Percentiles rank a stretch among this genome's conserved stretches.
Conservation (phyloP, 2,113 vertebrate genomes). For the Anhinga anhinga region DNA sequence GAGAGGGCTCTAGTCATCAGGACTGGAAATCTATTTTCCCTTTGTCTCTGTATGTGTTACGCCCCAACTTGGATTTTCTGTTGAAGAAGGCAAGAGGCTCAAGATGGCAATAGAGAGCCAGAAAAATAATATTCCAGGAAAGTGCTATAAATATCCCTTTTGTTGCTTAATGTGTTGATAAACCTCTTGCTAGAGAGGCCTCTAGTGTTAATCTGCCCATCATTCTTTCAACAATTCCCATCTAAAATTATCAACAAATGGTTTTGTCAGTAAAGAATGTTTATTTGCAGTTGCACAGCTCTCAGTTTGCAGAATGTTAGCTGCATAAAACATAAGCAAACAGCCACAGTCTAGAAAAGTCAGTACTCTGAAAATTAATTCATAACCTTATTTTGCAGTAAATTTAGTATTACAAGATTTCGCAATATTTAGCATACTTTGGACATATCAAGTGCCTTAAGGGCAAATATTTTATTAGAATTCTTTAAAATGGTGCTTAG, state of each 20-base stretch:
- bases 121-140: not conserved
- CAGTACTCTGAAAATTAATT: not conserved
- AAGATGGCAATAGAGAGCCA: constrained; percentile 69
- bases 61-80: not conserved
- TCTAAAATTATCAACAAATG: constrained; percentile 61
- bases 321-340: constrained; percentile 12
- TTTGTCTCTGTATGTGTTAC: not conserved
- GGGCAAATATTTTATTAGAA: not conserved
- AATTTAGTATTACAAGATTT: not conserved
- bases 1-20: not conserved
- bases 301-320: constrained; percentile 2
- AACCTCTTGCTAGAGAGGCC: constrained; percentile 14
- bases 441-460: not conserved
- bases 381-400: not conserved
- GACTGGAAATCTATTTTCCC: not conserved
- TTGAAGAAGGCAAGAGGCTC: not conserved
- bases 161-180: constrained; percentile 47
- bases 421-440: not conserved
- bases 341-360: not conserved
- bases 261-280: constrained; percentile 24
- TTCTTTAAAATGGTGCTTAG: not conserved
- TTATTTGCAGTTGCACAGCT: constrained; percentile 20
- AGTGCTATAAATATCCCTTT: constrained; percentile 50
- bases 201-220: constrained; percentile 48
- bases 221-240: constrained; percentile 38